Evolutionary conservation across 2,113 vertebrate genomes (phyloP), one percentile per base, ranked within the genome.

Genomic region (Eclectus roratus): DNA sequence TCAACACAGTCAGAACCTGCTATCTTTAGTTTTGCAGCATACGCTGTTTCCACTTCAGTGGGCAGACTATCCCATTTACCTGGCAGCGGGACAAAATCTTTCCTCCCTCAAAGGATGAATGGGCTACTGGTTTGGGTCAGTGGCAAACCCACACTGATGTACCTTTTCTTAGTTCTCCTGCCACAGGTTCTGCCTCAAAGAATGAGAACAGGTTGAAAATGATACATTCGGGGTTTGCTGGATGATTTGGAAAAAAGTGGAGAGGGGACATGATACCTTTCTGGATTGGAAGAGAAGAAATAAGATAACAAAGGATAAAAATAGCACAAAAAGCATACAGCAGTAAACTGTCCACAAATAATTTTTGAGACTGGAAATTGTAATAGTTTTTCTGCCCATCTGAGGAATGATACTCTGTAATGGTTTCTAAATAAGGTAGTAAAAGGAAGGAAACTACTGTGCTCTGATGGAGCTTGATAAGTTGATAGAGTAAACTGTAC

Each of bases 401-500:
- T 86, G 85, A 88, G 68, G 64, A 88, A 86, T 78, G 58, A 90
- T 66, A 83, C 60, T 78, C 43, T 66, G 55, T 85, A 80, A 78
- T 43, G 15, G 55, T 90, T 95, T 96, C 94, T 97, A 97, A 95
- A 85, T 74, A 90, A 83, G 79, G 85, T 28, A 91, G 60, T 31
- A 77, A 72, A 58, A 95, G 94, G 94, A 97, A 97, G 82, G 91
- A 97, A 97, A 95, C 68, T 25, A 82, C 70, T 84, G 72, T 66
- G 46, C 41, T 93, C 68, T 97, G 92, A 94, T 74, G 71, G 60
- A 6, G 1, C 82, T 88, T 90, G 94, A 73, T 95, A 96, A 96
- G 25, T 46, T 88, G 58, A 77, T 33, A 91, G 78, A 87, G 35
- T 96, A 95, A 96, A 96, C 88, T 53, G 53, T 33, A 53, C 28